A percentile compares a stretch with the other conserved stretches of the same genome.
These are phyloP conservation scores for Microchrysa polita DNA, from an alignment of 2,888 invertebrate species.

Conservation along the genomic window DNA sequence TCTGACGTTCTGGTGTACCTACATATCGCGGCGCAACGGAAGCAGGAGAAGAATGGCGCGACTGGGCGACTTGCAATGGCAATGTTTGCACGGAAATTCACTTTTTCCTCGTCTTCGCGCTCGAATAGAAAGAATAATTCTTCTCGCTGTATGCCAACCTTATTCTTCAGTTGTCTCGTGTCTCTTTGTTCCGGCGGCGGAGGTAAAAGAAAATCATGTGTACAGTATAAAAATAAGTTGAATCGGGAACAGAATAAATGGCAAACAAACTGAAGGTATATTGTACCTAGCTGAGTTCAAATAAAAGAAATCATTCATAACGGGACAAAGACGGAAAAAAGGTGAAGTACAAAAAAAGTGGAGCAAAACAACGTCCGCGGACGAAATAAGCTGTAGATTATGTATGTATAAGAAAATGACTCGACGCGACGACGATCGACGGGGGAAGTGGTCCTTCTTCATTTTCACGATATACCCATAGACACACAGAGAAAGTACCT, in stretches of 20 bases:
- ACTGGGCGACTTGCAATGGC: background rate
- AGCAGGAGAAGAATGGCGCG: too few species aligned
- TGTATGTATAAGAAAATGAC: conserved; percentile 9
- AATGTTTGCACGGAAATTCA: conserved; percentile 40
- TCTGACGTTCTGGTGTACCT: background rate
- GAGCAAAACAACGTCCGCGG: background rate
- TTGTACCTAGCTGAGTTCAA: conserved; percentile 1
- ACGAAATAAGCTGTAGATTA: conserved; percentile 21
- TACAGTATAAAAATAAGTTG: conserved; percentile 10
- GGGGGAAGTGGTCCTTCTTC: too few species aligned
- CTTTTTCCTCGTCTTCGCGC: conserved; percentile 24
- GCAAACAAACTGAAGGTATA: background rate
- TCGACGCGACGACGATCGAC: background rate
- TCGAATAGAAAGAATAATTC: background rate
- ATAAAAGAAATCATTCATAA: conserved; percentile 36
- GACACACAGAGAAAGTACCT: too few species aligned
- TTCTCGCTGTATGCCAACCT: conserved; percentile 30
- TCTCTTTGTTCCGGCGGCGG: conserved; percentile 17
- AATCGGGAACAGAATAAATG: conserved; percentile 8
- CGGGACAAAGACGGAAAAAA: conserved; percentile 3
- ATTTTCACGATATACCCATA: too few species aligned
- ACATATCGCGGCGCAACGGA: too few species aligned
- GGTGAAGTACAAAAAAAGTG: background rate
- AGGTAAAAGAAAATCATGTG: conserved; percentile 5
- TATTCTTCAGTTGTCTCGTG: background rate